phyloP scores from a whole-genome alignment of 2,113 vertebrate species.

The Carassius gibelio region DNA sequence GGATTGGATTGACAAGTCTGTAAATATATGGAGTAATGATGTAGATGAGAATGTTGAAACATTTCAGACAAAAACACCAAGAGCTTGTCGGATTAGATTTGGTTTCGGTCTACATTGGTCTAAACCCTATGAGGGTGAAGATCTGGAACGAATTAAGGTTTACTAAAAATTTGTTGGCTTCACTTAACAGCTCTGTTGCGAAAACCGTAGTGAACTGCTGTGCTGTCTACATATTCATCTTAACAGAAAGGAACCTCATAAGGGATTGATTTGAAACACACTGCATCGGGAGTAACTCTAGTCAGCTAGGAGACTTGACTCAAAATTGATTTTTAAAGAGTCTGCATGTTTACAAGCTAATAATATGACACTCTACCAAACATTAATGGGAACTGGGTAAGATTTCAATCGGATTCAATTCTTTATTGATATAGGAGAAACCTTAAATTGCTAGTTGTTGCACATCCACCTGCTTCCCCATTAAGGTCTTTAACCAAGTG shows the following conservation, averaged over 20 bases:
- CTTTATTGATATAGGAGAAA: neutral
- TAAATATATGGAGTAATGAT: neutral
- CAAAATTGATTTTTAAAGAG: neutral
- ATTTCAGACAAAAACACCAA: neutral
- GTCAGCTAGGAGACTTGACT: neutral
- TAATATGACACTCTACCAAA: neutral
- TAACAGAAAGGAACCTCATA: neutral
- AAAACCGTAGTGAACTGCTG: neutral
- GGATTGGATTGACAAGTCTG: neutral
- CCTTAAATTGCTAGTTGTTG: neutral
- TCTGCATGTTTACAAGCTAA: neutral
- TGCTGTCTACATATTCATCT: conserved; percentile 13
- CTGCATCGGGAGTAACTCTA: neutral
- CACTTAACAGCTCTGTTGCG: neutral
- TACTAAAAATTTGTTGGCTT: conserved; percentile 10
- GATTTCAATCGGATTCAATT: neutral
- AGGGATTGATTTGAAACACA: conserved; percentile 19
- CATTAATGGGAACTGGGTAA: no score
- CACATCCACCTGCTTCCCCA: neutral
- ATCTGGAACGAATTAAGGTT: conserved; percentile 15
- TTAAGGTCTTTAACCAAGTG: neutral
- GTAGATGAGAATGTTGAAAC: neutral
- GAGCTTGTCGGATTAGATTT: neutral
- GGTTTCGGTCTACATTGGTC: neutral
- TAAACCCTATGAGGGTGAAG: neutral